A percentile compares a stretch with the other conserved stretches of the same genome.
Conservation (phyloP, 2,888 invertebrate genomes). For the Noctua janthe region DNA sequence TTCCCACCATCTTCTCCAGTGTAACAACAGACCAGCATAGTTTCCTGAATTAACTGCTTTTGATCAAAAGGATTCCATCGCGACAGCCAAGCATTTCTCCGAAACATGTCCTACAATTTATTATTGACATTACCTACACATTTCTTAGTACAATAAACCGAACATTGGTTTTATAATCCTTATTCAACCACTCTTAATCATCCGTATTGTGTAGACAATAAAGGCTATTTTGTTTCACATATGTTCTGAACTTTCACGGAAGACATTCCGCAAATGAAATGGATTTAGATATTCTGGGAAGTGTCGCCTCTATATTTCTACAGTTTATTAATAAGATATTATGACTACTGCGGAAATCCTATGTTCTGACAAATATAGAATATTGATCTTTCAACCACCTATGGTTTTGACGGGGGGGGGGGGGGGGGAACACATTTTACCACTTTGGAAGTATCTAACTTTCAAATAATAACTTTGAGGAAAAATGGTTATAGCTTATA, state of each 20-base stretch:
- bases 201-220: conserved; percentile 38
- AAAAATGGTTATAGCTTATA: no score
- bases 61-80: conserved; percentile 53
- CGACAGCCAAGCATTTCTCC: conserved; percentile 35
- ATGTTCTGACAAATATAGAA: conserved; percentile 44
- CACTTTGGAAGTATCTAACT: no score
- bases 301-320: conserved; percentile 67
- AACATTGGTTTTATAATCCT: conserved; percentile 64
- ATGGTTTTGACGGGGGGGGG: neutral
- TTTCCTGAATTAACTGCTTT: conserved; percentile 18
- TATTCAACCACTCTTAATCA: conserved; percentile 60
- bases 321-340: conserved; percentile 63
- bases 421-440: no score
- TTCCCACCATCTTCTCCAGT: neutral
- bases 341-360: conserved; percentile 52
- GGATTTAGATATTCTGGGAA: conserved; percentile 82
- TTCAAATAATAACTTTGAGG: no score
- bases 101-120: conserved; percentile 73
- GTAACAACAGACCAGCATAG: neutral
- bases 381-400: conserved; percentile 36
- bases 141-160: conserved; percentile 74
- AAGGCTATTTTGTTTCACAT: conserved; percentile 31
- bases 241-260: conserved; percentile 75
- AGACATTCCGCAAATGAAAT: conserved; percentile 75
- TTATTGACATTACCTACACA: conserved; percentile 71